These are phyloP conservation scores for Tiliacea aurago DNA, from an alignment of 2,888 invertebrate species.

Conservation along the genomic window DNA sequence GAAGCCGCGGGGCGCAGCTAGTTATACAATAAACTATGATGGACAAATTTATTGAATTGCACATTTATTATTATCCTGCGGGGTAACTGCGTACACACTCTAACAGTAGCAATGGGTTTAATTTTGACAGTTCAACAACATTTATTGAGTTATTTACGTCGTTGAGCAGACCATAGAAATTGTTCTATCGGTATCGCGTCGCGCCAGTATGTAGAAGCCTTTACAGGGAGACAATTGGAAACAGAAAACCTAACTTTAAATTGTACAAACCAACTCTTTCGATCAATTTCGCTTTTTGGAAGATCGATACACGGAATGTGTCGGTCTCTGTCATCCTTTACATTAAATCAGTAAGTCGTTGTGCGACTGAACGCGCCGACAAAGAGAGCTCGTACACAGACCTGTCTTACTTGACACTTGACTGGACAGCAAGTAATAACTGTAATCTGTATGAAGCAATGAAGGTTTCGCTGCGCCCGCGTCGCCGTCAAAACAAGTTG, in stretches of 20 bases:
- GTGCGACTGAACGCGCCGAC: constrained; percentile 24
- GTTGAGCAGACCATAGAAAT: no score
- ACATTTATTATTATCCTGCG: constrained; percentile 17
- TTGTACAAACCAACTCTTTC: background rate
- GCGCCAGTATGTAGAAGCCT: no score
- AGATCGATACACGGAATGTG: background rate
- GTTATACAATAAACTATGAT: constrained; percentile 24
- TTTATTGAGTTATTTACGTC: no score
- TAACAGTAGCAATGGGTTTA: no score
- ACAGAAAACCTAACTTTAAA: background rate
- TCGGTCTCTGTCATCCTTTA: constrained; percentile 1
- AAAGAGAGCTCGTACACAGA: constrained; percentile 54
- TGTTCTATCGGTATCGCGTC: no score
- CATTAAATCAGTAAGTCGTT: constrained; percentile 19
- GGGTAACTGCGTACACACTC: no score
- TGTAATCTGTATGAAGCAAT: constrained; percentile 74
- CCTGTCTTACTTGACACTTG: constrained; percentile 59
- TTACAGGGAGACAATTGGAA: background rate
- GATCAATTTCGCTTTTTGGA: background rate
- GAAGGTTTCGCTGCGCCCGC: constrained; percentile 70
- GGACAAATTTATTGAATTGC: constrained; percentile 29
- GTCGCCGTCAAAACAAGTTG: constrained; percentile 83
- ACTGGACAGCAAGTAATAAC: constrained; percentile 66
- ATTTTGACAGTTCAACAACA: no score
- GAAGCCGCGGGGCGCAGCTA: no score